Percentiles rank a stretch among this genome's conserved stretches.
Evolutionary conservation across 2,888 invertebrate species (phyloP).

Genomic region (Gryllus longicercus): DNA sequence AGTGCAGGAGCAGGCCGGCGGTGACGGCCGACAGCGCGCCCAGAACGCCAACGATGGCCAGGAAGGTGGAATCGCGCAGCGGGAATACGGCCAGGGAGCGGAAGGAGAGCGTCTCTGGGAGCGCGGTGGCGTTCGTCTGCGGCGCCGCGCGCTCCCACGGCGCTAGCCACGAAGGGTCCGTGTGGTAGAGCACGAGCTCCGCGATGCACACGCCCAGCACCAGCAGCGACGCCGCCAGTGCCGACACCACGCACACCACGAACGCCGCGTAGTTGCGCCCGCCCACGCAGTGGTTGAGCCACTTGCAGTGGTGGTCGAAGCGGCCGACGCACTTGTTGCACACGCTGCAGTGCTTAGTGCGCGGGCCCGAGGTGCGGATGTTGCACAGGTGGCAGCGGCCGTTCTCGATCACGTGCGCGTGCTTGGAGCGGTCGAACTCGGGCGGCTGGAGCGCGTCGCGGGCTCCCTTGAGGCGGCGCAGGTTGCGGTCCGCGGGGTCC

Average conservation of each 20-base stretch:
- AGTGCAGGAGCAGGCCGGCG: conserved; percentile 72
- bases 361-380: conserved; percentile 66
- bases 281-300: conserved; percentile 97
- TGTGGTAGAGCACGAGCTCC: conserved; percentile 65
- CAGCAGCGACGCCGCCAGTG: conserved; percentile 66
- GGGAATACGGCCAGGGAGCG: conserved; percentile 36
- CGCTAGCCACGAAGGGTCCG: conserved; percentile 55
- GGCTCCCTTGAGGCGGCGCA: conserved; percentile 56
- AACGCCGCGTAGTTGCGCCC: conserved; percentile 83
- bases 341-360: conserved; percentile 91
- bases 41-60: conserved; percentile 59
- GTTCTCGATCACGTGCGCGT: conserved; percentile 92
- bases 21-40: conserved; percentile 71
- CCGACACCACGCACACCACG: conserved; percentile 74
- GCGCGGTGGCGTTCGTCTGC: conserved; percentile 33
- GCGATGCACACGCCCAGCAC: conserved; percentile 67
- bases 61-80: conserved; percentile 57
- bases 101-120: conserved; percentile 37
- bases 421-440: conserved; percentile 80
- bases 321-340: conserved; percentile 95
- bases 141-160: conserved; percentile 40
- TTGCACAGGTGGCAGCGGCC: conserved; percentile 91
- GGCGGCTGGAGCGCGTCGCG: conserved; percentile 73
- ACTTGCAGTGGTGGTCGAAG: conserved; percentile 98
- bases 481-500: conserved; percentile 83